These are phyloP conservation scores for Drosophila pseudotakahashii DNA, from an alignment of 2,888 invertebrate genomes.

Conservation along the genomic window DNA sequence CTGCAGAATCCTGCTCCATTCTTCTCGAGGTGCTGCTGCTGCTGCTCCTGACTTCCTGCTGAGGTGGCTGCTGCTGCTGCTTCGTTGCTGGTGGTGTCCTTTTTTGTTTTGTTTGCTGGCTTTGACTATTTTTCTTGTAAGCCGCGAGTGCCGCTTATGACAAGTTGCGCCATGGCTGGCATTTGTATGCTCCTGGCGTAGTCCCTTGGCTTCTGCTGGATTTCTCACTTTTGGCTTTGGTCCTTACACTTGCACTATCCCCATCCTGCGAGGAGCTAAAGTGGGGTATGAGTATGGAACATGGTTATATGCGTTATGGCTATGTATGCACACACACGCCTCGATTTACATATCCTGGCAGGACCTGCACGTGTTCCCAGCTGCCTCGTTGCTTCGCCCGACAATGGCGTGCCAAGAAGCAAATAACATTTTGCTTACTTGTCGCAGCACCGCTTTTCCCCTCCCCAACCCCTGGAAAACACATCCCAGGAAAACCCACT, in stretches of 20 bases:
- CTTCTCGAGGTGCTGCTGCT: conserved; percentile 10
- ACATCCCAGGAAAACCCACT: conserved; percentile 2
- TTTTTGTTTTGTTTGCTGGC: conserved; percentile 21
- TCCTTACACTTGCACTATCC: conserved; percentile 54
- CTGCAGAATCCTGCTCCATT: conserved; percentile 59
- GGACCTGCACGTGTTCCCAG: conserved; percentile 41
- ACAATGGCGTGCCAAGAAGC: conserved; percentile 53
- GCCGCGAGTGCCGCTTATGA: conserved; percentile 40
- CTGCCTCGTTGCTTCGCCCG: conserved; percentile 30
- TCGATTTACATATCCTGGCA: conserved; percentile 37
- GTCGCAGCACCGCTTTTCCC: conserved; percentile 33
- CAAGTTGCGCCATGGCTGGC: conserved; percentile 42
- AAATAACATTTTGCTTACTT: conserved; percentile 60
- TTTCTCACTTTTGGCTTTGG: conserved; percentile 23
- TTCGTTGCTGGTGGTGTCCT: conserved; percentile 4
- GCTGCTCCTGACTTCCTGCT: conserved; percentile 26
- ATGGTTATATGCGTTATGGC: conserved; percentile 42
- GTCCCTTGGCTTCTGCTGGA: conserved; percentile 21
- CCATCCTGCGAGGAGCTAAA: conserved; percentile 32
- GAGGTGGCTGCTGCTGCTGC: conserved; percentile 25
- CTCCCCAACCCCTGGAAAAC: not conserved
- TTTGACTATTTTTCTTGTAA: conserved; percentile 48
- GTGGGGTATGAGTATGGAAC: conserved; percentile 23
- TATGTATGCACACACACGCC: conserved; percentile 20
- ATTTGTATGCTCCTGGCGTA: conserved; percentile 65